Conservation (phyloP, 1,140 invertebrate genomes). For the Nomia melanderi region DNA sequence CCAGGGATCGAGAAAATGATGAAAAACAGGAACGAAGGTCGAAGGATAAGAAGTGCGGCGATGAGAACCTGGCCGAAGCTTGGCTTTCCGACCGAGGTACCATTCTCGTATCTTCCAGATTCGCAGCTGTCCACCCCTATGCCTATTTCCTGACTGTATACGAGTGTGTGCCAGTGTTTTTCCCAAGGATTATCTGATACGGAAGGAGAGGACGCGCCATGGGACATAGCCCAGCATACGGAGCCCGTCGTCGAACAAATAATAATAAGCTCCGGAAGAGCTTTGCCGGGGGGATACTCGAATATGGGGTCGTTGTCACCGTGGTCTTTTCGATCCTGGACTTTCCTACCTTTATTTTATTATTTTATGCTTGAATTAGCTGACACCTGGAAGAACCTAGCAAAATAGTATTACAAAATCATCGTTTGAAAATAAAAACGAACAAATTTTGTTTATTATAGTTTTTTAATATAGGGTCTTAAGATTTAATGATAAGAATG, state of each 20-base stretch:
- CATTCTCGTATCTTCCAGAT: constrained; percentile 34
- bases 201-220: constrained; percentile 34
- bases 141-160: not conserved
- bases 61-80: not conserved
- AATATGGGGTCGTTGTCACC: constrained; percentile 16
- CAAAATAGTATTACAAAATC: too few relatives aligned
- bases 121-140: not conserved
- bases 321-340: not conserved
- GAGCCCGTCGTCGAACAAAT: constrained; percentile 50
- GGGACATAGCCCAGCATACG: constrained; percentile 47
- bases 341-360: not conserved
- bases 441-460: too few relatives aligned
- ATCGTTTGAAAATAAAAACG: too few relatives aligned
- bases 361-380: not conserved
- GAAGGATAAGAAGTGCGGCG: not conserved
- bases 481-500: too few relatives aligned
- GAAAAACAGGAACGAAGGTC: constrained; percentile 28
- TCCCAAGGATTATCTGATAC: constrained; percentile 52
- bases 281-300: constrained; percentile 31
- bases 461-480: too few relatives aligned
- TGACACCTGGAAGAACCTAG: too few relatives aligned
- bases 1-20: constrained; percentile 44
- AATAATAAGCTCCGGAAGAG: constrained; percentile 58
- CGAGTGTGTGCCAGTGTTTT: constrained; percentile 24
- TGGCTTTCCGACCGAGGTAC: constrained; percentile 1